Evolutionary conservation across 2,888 invertebrate genomes (phyloP).

Genomic region (Phalera bucephala): DNA sequence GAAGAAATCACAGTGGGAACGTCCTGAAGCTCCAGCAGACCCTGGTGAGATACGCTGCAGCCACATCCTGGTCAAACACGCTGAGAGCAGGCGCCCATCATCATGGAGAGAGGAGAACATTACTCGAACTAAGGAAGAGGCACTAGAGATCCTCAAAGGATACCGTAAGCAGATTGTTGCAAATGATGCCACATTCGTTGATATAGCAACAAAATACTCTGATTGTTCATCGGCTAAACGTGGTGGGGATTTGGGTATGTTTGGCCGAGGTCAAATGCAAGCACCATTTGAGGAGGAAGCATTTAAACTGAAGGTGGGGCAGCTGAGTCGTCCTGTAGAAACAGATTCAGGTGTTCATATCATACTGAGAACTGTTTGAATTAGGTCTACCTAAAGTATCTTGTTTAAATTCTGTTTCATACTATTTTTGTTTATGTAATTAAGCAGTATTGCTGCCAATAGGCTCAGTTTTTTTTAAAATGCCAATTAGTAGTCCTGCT

Average conservation of each 20-base stretch:
- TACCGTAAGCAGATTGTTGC: constrained; percentile 92
- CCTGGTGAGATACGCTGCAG: constrained; percentile 91
- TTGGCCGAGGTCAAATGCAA: constrained; percentile 97
- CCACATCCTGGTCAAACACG: constrained; percentile 97
- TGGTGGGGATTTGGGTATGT: constrained; percentile 97
- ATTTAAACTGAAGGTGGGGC: constrained; percentile 95
- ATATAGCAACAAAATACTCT: constrained; percentile 95
- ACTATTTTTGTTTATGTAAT: too few species aligned
- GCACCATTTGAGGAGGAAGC: constrained; percentile 98
- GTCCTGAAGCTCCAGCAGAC: constrained; percentile 93
- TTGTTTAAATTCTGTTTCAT: too few species aligned
- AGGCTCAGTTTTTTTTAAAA: too few species aligned
- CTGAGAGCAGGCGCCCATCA: constrained; percentile 94
- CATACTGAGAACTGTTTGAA: constrained; percentile 94
- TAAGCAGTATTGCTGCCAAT: too few species aligned
- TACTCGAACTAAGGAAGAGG: constrained; percentile 95
- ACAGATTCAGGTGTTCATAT: constrained; percentile 99
- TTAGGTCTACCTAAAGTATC: too few species aligned
- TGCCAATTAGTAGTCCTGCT: too few species aligned
- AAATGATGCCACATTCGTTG: constrained; percentile 91
- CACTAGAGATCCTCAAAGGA: constrained; percentile 91
- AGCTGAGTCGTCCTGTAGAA: constrained; percentile 94
- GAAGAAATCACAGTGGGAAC: constrained; percentile 99
- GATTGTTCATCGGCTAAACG: constrained; percentile 98
- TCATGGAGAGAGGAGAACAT: constrained; percentile 98